Evolutionary conservation across 2,113 vertebrate species (phyloP).

Genomic region (Chrysemys picta): DNA sequence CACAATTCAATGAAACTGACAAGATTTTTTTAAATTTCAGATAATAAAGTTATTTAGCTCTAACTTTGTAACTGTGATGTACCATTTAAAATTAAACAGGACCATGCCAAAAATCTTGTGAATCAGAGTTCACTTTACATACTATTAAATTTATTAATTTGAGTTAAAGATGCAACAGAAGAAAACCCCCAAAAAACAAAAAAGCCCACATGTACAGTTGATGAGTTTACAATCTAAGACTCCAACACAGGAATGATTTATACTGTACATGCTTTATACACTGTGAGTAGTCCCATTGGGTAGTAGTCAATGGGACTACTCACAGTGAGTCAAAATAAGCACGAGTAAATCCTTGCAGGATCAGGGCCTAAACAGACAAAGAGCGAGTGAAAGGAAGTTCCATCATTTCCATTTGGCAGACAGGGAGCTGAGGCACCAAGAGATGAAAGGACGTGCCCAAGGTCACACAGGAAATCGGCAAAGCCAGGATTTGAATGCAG

Average conservation of each 20-base stretch:
- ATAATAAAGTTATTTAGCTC: neutral
- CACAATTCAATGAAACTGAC: slow-evolving; percentile 3
- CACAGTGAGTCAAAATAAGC: neutral
- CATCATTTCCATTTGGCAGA: slow-evolving; percentile 1
- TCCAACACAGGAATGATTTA: neutral
- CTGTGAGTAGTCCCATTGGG: neutral
- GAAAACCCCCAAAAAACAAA: neutral
- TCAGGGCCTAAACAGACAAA: neutral
- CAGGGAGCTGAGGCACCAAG: slow-evolving; percentile 2
- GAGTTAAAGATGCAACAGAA: neutral
- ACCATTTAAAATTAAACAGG: neutral
- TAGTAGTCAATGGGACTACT: neutral
- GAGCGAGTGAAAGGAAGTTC: neutral
- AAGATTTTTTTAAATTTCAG: neutral
- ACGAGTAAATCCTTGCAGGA: neutral
- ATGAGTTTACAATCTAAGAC: neutral
- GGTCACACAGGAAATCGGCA: slow-evolving; percentile 21
- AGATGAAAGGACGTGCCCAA: neutral
- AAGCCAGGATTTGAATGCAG: slow-evolving; percentile 41
- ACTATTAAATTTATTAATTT: neutral
- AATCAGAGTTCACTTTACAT: neutral
- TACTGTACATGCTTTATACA: neutral
- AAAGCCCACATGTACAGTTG: neutral
- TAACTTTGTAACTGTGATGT: neutral
- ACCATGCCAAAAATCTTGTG: neutral